Conservation (phyloP, 2,113 vertebrate genomes). For the Neodon shergylaensis region DNA sequence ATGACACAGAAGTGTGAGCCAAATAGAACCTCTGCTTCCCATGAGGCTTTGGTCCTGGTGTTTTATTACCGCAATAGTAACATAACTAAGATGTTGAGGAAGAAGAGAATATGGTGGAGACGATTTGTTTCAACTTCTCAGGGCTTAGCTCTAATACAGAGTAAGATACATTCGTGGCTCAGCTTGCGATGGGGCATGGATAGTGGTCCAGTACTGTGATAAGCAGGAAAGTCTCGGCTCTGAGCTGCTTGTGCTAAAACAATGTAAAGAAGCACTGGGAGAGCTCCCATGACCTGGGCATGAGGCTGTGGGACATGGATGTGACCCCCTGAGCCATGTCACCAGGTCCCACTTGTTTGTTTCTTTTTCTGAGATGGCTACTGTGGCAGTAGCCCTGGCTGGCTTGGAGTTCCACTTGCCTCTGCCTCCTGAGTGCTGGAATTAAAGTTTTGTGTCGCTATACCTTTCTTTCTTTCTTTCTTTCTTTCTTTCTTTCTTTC, state of each 20-base stretch:
- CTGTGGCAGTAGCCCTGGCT: neutral
- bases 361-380: neutral
- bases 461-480: too few relatives aligned
- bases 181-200: neutral
- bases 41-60: neutral
- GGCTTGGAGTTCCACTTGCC: neutral
- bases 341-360: neutral
- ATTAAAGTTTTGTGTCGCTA: neutral
- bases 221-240: neutral
- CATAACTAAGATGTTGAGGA: neutral
- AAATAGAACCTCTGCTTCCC: neutral
- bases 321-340: neutral
- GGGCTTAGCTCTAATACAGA: neutral
- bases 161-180: neutral
- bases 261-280: neutral
- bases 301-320: neutral
- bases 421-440: neutral
- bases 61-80: neutral
- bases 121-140: neutral
- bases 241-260: neutral
- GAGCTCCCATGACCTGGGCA: neutral
- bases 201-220: neutral
- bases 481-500: too few relatives aligned
- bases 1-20: neutral
- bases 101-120: neutral